Percentiles rank a stretch among this genome's conserved stretches.
phyloP scores from a whole-genome alignment of 2,888 invertebrate species.

The Eupithecia centaureata region DNA sequence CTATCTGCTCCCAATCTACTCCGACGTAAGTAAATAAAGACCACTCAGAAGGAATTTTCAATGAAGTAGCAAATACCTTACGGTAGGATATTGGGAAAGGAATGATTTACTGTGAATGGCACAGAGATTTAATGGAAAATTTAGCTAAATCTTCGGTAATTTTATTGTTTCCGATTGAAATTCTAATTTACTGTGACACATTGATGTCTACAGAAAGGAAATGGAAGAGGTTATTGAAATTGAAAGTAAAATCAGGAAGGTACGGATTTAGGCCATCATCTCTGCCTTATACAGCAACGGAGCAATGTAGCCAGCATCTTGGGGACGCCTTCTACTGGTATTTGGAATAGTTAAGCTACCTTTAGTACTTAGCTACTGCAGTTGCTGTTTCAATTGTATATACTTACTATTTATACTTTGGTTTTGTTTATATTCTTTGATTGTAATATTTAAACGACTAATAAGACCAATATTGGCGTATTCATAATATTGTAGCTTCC shows the following conservation, averaged over 20 bases:
- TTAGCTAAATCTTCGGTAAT: not conserved
- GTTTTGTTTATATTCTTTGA: too few relatives aligned
- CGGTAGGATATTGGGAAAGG: not conserved
- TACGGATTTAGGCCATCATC: too few relatives aligned
- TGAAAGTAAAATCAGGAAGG: not conserved
- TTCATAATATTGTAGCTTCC: not conserved
- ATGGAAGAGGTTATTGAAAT: not conserved
- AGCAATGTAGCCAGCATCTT: too few relatives aligned
- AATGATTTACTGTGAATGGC: not conserved
- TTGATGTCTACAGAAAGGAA: not conserved
- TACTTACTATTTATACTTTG: too few relatives aligned
- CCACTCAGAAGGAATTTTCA: not conserved
- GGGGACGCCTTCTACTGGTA: too few relatives aligned
- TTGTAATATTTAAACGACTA: too few relatives aligned
- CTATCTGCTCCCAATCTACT: not conserved
- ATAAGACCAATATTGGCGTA: not conserved
- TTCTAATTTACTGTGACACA: not conserved
- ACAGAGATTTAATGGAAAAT: not conserved
- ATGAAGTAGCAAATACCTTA: not conserved
- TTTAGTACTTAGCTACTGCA: too few relatives aligned
- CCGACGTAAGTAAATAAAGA: not conserved
- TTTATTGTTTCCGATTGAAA: not conserved
- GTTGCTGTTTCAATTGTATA: too few relatives aligned
- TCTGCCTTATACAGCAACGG: too few relatives aligned
- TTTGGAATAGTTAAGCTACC: too few relatives aligned